These are phyloP conservation scores for Tetranychus urticae DNA, from an alignment of 1,140 invertebrate species.

Conservation along the genomic window DNA sequence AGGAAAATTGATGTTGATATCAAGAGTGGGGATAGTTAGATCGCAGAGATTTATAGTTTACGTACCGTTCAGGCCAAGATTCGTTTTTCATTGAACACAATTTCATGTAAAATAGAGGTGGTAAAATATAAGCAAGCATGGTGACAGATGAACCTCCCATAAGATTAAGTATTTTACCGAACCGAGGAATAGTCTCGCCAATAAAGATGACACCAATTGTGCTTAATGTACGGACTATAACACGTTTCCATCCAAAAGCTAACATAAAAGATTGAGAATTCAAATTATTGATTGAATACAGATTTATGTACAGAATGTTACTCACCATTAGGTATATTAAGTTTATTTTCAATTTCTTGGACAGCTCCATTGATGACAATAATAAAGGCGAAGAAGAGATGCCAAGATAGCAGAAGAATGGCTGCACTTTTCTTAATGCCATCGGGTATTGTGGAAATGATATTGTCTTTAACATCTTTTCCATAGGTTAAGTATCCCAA, in stretches of 20 bases:
- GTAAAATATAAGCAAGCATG: constrained; percentile 57
- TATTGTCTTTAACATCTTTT: constrained; percentile 26
- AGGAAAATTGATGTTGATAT: no score
- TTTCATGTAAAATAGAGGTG: constrained; percentile 51
- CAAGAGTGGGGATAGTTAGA: no score
- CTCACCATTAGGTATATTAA: constrained; percentile 33
- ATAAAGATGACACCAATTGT: constrained; percentile 47
- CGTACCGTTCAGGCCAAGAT: constrained; percentile 14
- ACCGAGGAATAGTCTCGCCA: constrained; percentile 54
- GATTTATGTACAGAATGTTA: no score
- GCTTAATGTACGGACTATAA: constrained; percentile 39
- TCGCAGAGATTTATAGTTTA: no score
- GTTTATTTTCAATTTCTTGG: constrained; percentile 38
- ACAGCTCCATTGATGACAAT: constrained; percentile 37
- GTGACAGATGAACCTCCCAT: constrained; percentile 65
- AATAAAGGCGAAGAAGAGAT: constrained; percentile 34
- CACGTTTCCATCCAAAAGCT: constrained; percentile 55
- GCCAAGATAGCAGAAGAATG: constrained; percentile 27
- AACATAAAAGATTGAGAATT: constrained; percentile 14
- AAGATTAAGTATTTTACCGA: constrained; percentile 66
- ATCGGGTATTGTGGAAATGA: constrained; percentile 24
- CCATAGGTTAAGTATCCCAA: constrained; percentile 33
- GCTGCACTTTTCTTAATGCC: constrained; percentile 27
- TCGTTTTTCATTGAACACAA: constrained; percentile 18
- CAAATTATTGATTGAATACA: not conserved